These are phyloP conservation scores for Archilochus colubris DNA, from an alignment of 2,113 vertebrate genomes.

Conservation along the genomic window DNA sequence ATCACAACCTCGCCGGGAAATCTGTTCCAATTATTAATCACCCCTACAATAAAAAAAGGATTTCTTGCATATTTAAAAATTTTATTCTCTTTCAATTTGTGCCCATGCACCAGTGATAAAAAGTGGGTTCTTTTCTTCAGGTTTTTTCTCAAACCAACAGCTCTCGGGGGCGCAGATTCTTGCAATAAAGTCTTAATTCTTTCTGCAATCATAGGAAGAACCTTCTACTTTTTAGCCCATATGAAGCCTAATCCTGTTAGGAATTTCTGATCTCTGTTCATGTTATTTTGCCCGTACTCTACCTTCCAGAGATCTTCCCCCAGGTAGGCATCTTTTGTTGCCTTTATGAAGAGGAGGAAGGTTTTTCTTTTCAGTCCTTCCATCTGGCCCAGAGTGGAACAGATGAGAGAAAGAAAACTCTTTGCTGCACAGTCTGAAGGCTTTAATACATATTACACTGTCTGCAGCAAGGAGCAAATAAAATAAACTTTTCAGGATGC, in stretches of 20 bases:
- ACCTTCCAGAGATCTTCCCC: background rate
- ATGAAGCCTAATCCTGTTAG: background rate
- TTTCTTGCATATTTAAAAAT: background rate
- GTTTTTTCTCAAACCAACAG: background rate
- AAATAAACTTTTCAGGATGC: background rate
- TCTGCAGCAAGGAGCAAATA: background rate
- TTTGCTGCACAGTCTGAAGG: background rate
- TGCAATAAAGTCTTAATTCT: background rate
- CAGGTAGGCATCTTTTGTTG: background rate
- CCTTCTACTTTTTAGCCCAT: background rate
- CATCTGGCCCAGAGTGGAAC: background rate
- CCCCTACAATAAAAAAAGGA: accelerated
- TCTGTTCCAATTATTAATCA: background rate
- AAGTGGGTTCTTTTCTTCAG: background rate
- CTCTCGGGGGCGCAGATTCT: background rate
- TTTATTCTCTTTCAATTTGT: background rate
- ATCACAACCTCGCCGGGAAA: background rate
- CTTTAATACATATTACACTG: background rate
- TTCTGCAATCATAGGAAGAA: background rate
- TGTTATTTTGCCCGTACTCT: background rate
- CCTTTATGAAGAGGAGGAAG: background rate
- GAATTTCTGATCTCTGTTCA: background rate
- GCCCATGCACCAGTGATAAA: background rate
- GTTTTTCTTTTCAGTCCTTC: background rate
- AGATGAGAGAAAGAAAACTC: background rate